These are phyloP conservation scores for Lipotes vexillifer DNA, from an alignment of 2,113 vertebrate genomes.

Conservation along the genomic window DNA sequence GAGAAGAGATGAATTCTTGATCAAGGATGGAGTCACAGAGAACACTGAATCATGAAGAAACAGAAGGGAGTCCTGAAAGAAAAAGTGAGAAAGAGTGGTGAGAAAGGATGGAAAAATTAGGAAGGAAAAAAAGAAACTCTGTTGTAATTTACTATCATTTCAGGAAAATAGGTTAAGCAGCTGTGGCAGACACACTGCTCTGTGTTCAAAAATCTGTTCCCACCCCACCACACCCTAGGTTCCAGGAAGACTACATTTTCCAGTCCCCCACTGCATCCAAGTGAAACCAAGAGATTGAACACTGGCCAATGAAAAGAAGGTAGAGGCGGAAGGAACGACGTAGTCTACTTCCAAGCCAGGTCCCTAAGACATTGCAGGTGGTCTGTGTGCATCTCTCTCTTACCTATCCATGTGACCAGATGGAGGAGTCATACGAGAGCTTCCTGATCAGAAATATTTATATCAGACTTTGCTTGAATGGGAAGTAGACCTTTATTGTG, in stretches of 20 bases:
- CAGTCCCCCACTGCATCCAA: accelerated
- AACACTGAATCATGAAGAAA: neutral
- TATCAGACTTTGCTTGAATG: neutral
- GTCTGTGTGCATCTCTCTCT: no score
- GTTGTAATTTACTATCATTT: neutral
- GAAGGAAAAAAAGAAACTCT: neutral
- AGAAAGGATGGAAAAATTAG: neutral
- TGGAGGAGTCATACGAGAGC: neutral
- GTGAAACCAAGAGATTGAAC: neutral
- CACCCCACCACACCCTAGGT: accelerated
- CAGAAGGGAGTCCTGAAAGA: neutral
- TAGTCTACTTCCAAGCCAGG: neutral
- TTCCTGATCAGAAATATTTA: neutral
- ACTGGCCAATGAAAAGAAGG: neutral
- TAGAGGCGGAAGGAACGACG: neutral
- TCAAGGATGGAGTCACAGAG: neutral
- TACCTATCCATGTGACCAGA: neutral
- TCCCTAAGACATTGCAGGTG: neutral
- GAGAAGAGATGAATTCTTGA: neutral
- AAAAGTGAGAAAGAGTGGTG: neutral
- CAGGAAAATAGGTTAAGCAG: neutral
- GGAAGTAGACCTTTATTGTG: neutral
- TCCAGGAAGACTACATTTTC: neutral
- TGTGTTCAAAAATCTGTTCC: neutral
- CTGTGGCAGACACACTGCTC: neutral